A percentile compares a stretch with the other conserved stretches of the same genome.
These are phyloP conservation scores for Altica lythri DNA, from an alignment of 2,888 invertebrate species.

Conservation along the genomic window DNA sequence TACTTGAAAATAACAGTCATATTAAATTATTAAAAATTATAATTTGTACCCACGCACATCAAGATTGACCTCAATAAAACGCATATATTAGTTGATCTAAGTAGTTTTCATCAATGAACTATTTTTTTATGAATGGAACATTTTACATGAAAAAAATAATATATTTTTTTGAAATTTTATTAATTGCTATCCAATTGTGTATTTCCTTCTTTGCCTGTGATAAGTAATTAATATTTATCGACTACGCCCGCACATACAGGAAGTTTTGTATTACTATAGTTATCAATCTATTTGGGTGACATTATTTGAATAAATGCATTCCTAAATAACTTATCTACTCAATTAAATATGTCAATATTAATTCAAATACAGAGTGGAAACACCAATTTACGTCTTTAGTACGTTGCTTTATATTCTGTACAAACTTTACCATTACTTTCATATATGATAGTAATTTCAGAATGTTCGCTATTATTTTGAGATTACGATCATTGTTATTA, in stretches of 20 bases:
- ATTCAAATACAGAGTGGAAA: background rate
- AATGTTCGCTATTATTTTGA: too few relatives aligned
- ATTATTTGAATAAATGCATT: background rate
- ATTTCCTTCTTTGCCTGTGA: slow-evolving; percentile 1
- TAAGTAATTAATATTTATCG: slow-evolving; percentile 8
- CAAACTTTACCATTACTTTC: too few relatives aligned
- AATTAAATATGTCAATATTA: background rate
- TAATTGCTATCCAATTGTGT: background rate
- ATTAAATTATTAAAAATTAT: slow-evolving; percentile 16
- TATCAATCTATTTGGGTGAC: slow-evolving; percentile 1
- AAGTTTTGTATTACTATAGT: slow-evolving; percentile 5
- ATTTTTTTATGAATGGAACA: slow-evolving; percentile 10
- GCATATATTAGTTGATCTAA: background rate
- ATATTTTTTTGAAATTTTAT: background rate
- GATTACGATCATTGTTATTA: too few relatives aligned
- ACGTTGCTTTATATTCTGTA: too few relatives aligned
- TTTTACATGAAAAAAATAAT: background rate
- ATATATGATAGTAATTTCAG: too few relatives aligned
- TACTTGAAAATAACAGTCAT: slow-evolving; percentile 13
- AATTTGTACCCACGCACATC: slow-evolving; percentile 12
- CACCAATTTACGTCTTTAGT: too few relatives aligned
- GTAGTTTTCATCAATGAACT: slow-evolving; percentile 9
- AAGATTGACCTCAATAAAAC: slow-evolving; percentile 11
- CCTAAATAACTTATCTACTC: background rate
- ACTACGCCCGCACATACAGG: slow-evolving; percentile 14